These are phyloP conservation scores for Solenopsis invicta DNA, from an alignment of 1,140 invertebrate genomes.

Conservation along the genomic window DNA sequence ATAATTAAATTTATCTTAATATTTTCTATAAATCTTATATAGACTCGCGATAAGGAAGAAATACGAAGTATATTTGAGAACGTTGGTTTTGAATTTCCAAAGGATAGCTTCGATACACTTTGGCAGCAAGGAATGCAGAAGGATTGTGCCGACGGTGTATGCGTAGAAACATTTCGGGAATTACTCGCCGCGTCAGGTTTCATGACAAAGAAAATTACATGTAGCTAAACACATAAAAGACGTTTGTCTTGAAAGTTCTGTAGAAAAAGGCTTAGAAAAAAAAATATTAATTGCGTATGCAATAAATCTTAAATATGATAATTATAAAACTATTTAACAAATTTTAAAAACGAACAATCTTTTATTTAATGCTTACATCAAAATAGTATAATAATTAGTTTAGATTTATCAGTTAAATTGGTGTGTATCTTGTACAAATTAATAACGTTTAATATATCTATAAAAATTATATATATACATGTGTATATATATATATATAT, in stretches of 20 bases:
- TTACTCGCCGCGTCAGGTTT: slow-evolving; percentile 29
- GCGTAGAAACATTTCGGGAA: slow-evolving; percentile 58
- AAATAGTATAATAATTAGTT: slow-evolving; percentile 10
- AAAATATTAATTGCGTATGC: neutral
- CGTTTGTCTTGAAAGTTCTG: neutral
- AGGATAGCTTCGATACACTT: slow-evolving; percentile 57
- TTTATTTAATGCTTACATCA: neutral
- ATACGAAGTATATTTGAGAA: slow-evolving; percentile 59
- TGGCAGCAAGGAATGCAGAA: slow-evolving; percentile 55
- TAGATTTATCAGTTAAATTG: neutral
- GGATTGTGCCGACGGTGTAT: slow-evolving; percentile 9
- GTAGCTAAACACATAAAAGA: slow-evolving; percentile 28
- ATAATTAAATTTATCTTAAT: neutral
- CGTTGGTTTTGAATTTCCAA: slow-evolving; percentile 52
- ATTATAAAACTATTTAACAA: neutral
- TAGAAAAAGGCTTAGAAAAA: neutral
- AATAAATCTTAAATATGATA: neutral
- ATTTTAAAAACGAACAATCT: no score
- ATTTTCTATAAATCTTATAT: neutral
- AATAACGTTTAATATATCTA: neutral
- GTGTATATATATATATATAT: no score
- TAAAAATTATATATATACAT: neutral
- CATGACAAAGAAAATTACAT: slow-evolving; percentile 2
- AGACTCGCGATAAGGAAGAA: slow-evolving; percentile 60
- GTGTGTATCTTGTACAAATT: slow-evolving; percentile 4